Evolutionary conservation across 2,888 invertebrate genomes (phyloP).

Genomic region (Tachina grossa): DNA sequence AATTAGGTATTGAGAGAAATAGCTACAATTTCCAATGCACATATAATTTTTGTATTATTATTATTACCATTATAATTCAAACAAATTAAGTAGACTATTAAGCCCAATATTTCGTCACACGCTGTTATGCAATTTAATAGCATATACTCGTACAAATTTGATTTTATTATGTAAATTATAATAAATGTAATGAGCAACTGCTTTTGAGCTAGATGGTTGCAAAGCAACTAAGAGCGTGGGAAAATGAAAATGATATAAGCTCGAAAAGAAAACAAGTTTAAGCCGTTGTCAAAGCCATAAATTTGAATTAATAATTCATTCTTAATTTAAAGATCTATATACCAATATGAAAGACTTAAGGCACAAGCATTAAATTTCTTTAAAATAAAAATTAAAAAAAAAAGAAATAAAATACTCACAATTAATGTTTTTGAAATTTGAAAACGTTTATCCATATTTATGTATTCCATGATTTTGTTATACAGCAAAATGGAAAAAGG

Average conservation of each 20-base stretch:
- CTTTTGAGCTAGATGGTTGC: neutral
- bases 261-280: neutral
- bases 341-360: constrained; percentile 56
- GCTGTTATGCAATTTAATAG: constrained; percentile 10
- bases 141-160: neutral
- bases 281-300: neutral
- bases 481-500: neutral
- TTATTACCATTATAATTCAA: too few species aligned
- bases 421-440: constrained; percentile 77
- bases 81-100: too few species aligned
- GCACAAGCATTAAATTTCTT: constrained; percentile 38
- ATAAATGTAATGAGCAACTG: neutral
- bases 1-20: too few species aligned
- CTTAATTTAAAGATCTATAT: neutral
- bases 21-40: too few species aligned
- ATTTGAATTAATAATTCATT: neutral
- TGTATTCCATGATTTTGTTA: constrained; percentile 71
- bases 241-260: constrained; percentile 18
- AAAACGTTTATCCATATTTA: constrained; percentile 77
- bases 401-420: constrained; percentile 73
- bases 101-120: neutral
- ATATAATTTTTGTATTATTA: too few species aligned
- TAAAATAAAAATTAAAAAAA: neutral
- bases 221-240: neutral
- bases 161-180: constrained; percentile 8